Evolutionary conservation across 2,888 invertebrate genomes (phyloP).

Genomic region (Cynaeus angustus): DNA sequence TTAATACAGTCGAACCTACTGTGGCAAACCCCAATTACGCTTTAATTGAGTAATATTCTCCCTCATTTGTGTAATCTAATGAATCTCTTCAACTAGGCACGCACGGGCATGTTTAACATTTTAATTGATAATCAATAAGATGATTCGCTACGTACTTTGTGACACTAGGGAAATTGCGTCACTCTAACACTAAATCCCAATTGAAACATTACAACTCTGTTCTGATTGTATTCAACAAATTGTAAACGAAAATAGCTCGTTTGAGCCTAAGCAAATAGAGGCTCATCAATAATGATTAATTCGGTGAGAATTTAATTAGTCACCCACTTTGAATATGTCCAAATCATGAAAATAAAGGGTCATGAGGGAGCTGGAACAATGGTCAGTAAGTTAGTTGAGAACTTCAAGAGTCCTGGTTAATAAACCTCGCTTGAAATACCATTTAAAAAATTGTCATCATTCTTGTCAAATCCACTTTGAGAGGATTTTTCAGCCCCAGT

Average conservation of each 20-base stretch:
- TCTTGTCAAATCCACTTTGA: slow-evolving; percentile 3
- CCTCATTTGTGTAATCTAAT: slow-evolving; percentile 16
- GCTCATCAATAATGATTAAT: background rate
- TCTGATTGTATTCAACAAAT: slow-evolving; percentile 3
- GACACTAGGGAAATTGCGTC: slow-evolving; percentile 2
- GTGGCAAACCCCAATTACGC: background rate
- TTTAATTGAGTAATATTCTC: slow-evolving; percentile 15
- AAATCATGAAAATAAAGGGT: background rate
- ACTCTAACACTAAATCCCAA: background rate
- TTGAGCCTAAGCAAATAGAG: background rate
- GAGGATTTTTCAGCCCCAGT: background rate
- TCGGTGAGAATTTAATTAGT: background rate
- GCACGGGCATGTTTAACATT: slow-evolving; percentile 21
- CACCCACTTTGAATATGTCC: background rate
- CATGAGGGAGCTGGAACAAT: background rate
- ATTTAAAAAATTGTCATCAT: too few species aligned
- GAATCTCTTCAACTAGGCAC: slow-evolving; percentile 26
- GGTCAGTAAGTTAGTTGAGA: background rate
- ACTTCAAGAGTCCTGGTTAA: too few species aligned
- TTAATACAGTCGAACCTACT: background rate
- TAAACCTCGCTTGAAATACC: too few species aligned
- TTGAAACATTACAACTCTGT: background rate
- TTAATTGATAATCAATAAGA: slow-evolving; percentile 34
- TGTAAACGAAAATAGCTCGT: background rate
- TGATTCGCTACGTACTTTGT: slow-evolving; percentile 21